A percentile compares a stretch with the other conserved stretches of the same genome.
Conservation (phyloP, 1,140 invertebrate species). For the Condylostylus longicornis region DNA sequence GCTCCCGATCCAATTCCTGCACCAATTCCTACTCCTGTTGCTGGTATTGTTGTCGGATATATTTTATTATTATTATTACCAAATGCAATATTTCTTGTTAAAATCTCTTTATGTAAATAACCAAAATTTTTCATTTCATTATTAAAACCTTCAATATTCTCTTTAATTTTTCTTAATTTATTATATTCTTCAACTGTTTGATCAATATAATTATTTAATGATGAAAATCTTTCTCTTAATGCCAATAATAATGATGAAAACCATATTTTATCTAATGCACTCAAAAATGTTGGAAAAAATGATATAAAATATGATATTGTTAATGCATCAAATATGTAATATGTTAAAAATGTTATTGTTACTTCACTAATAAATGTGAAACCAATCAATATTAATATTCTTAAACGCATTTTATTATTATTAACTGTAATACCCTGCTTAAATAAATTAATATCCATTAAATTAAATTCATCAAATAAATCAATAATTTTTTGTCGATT, state of each 20-base stretch:
- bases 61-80: constrained; percentile 1
- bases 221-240: constrained; percentile 23
- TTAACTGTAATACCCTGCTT: constrained; percentile 19
- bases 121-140: background rate
- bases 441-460: constrained; percentile 22
- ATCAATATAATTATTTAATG: constrained; percentile 23
- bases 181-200: constrained; percentile 20
- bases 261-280: constrained; percentile 29
- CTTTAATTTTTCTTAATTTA: constrained; percentile 9
- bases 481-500: constrained; percentile 22
- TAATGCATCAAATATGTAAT: constrained; percentile 1
- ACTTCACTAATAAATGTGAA: constrained; percentile 24
- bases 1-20: background rate
- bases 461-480: constrained; percentile 22
- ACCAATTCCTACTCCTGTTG: too few relatives aligned
- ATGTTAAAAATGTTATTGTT: constrained; percentile 18
- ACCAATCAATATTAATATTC: constrained; percentile 19
- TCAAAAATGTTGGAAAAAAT: constrained; percentile 23
- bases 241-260: constrained; percentile 24
- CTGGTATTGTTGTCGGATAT: background rate
- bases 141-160: background rate
- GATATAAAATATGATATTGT: constrained; percentile 22
- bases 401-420: constrained; percentile 14
- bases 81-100: background rate
- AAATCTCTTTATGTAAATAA: constrained; percentile 7